These are phyloP conservation scores for Synergus itoensis DNA, from an alignment of 2,888 invertebrate genomes.

Conservation along the genomic window DNA sequence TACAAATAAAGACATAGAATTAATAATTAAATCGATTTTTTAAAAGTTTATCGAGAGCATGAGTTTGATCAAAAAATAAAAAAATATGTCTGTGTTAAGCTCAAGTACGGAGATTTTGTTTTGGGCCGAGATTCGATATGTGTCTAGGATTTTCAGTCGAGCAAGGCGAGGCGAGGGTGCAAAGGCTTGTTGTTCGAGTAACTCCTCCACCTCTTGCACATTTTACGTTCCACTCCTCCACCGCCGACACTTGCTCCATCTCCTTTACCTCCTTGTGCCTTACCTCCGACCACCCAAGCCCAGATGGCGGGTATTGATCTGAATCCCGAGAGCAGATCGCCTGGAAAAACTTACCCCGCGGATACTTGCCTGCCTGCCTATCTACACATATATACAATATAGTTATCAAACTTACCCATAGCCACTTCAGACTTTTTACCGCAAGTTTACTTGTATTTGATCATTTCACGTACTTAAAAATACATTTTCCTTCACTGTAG, in stretches of 20 bases:
- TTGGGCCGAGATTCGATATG: conserved; percentile 59
- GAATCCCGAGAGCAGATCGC: conserved; percentile 74
- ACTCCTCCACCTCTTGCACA: conserved; percentile 64
- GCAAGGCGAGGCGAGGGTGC: conserved; percentile 65
- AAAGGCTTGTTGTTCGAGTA: conserved; percentile 74
- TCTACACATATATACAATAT: conserved; percentile 2
- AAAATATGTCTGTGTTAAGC: conserved; percentile 46
- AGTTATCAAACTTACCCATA: not conserved
- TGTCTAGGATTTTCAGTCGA: conserved; percentile 59
- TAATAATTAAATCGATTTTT: not conserved
- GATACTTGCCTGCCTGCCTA: conserved; percentile 63
- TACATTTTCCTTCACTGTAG: not conserved
- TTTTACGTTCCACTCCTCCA: conserved; percentile 58
- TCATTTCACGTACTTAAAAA: not conserved
- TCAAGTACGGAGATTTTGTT: conserved; percentile 48
- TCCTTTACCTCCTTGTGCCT: conserved; percentile 54
- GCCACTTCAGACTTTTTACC: not conserved
- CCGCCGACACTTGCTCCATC: conserved; percentile 48
- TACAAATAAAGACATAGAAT: not conserved
- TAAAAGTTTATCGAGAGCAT: no score
- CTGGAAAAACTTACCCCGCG: conserved; percentile 71
- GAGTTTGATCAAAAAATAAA: not conserved
- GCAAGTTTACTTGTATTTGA: not conserved
- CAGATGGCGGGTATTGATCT: conserved; percentile 76
- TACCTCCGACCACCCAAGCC: conserved; percentile 63